Evolutionary conservation across 1,140 invertebrate genomes (phyloP).

Genomic region (Portunus trituberculatus): DNA sequence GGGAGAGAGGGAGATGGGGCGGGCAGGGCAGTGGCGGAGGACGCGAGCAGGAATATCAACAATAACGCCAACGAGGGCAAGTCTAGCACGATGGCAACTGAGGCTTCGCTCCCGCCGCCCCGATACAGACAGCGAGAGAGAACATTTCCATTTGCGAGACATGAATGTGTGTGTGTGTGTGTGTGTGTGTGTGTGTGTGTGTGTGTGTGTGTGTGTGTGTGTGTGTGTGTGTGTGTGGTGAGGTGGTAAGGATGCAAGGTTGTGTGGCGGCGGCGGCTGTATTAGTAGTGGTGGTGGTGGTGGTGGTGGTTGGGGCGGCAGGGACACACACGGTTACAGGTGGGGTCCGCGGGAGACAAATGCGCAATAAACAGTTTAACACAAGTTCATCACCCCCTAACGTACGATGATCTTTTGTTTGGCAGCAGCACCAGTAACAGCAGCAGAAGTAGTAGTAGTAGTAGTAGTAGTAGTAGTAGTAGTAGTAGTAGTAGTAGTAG

Average conservation of each 20-base stretch:
- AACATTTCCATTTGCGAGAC: not conserved
- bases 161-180: not conserved
- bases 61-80: not conserved
- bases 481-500: too few species aligned
- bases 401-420: not conserved
- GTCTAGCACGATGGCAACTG: not conserved
- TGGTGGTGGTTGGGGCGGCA: not conserved
- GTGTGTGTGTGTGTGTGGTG: too few species aligned
- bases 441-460: too few species aligned
- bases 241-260: too few species aligned
- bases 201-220: too few species aligned
- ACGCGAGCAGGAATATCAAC: not conserved
- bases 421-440: not conserved
- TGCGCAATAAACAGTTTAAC: not conserved
- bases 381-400: not conserved
- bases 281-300: not conserved
- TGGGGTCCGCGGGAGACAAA: not conserved
- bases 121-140: not conserved
- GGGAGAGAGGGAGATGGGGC: not conserved
- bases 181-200: too few species aligned
- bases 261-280: not conserved
- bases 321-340: not conserved
- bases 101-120: not conserved
- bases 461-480: too few species aligned
- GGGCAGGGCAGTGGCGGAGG: not conserved